A percentile compares a stretch with the other conserved stretches of the same genome.
Evolutionary conservation across 2,888 invertebrate species (phyloP).

Genomic region (Linyphia triangularis): DNA sequence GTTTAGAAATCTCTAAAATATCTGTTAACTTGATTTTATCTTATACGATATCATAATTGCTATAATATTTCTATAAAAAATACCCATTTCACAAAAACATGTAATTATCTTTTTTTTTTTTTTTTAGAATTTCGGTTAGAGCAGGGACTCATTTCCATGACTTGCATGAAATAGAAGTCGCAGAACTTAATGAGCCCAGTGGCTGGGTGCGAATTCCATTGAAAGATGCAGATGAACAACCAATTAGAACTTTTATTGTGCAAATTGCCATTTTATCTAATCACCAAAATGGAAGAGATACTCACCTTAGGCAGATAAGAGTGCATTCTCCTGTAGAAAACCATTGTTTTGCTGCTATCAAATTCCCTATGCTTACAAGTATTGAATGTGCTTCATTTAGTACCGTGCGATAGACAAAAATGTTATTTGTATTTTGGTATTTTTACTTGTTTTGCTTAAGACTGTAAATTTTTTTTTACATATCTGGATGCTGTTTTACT

Average conservation of each 20-base stretch:
- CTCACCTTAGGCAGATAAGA: constrained; percentile 97
- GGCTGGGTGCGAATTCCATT: constrained; percentile 98
- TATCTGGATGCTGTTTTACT: too few species aligned
- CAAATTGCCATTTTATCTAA: constrained; percentile 98
- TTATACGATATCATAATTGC: too few species aligned
- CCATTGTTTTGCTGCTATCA: constrained; percentile 79
- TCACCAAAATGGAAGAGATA: constrained; percentile 99
- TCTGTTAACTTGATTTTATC: too few species aligned
- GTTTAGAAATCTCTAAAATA: too few species aligned
- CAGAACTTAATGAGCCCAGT: constrained; percentile 94
- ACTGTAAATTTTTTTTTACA: not conserved
- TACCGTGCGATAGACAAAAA: constrained; percentile 59
- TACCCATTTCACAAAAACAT: too few species aligned
- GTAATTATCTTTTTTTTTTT: too few species aligned
- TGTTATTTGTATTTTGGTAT: not conserved
- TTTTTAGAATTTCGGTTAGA: constrained; percentile 89
- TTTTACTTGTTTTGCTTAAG: not conserved
- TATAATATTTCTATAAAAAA: too few species aligned
- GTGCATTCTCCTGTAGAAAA: constrained; percentile 89
- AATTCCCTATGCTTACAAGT: constrained; percentile 78
- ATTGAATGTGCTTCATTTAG: constrained; percentile 69
- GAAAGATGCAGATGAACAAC: constrained; percentile 90
- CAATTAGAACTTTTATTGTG: constrained; percentile 96
- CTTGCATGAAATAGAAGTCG: constrained; percentile 95
- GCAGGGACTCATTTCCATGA: constrained; percentile 98